Percentiles rank a stretch among this genome's conserved stretches.
phyloP scores from a whole-genome alignment of 2,797 vertebrate genomes.

The Mastacembelus armatus region DNA sequence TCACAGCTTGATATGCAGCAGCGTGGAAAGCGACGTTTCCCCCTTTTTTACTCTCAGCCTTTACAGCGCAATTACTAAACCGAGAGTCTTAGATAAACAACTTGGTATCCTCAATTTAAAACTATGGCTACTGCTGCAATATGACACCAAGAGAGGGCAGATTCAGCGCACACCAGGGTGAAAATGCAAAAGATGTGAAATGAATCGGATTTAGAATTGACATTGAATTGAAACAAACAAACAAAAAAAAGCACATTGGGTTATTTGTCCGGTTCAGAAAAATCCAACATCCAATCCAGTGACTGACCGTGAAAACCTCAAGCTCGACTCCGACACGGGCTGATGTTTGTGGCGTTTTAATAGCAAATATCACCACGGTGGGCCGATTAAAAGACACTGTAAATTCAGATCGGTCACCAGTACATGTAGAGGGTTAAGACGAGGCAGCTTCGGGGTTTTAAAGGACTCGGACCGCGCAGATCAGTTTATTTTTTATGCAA shows the following conservation, averaged over 20 bases:
- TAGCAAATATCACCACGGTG: constrained; percentile 39
- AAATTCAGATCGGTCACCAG: constrained; percentile 29
- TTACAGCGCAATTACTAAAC: constrained; percentile 30
- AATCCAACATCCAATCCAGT: constrained; percentile 34
- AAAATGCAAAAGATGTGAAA: too few species aligned
- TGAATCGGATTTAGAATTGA: too few species aligned
- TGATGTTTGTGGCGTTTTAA: constrained; percentile 47
- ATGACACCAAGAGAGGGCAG: constrained; percentile 45
- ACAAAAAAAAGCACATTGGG: neutral
- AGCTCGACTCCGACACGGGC: constrained; percentile 28
- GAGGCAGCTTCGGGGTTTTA: constrained; percentile 17
- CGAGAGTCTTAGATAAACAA: constrained; percentile 52
- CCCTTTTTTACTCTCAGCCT: constrained; percentile 1
- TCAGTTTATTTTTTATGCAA: constrained; percentile 6
- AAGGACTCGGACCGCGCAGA: constrained; percentile 2
- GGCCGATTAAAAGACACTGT: constrained; percentile 6
- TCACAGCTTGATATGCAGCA: constrained; percentile 67
- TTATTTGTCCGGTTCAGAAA: constrained; percentile 33
- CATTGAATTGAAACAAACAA: too few species aligned
- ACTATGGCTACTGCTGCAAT: constrained; percentile 66
- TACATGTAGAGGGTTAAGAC: constrained; percentile 9
- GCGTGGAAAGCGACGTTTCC: constrained; percentile 50
- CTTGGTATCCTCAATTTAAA: constrained; percentile 27
- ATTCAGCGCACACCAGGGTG: neutral
- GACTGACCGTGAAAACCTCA: constrained; percentile 20